Percentiles rank a stretch among this genome's conserved stretches.
These are phyloP conservation scores for Branchipolynoe longqiensis DNA, from an alignment of 2,888 invertebrate species.

Conservation along the genomic window DNA sequence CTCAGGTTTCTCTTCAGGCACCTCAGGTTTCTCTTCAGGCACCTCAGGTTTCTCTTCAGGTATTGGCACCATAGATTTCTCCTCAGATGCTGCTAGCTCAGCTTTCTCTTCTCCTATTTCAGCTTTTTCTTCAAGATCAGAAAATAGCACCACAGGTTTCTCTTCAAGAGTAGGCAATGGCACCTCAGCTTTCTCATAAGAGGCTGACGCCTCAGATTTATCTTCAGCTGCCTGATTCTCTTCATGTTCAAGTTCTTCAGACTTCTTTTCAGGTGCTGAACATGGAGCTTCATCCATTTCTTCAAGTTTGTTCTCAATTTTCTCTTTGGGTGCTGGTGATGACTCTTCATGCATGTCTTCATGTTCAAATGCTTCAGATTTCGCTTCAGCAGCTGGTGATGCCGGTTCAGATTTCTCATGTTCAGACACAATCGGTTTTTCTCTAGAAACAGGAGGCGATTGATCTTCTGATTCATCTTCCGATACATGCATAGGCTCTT, in stretches of 20 bases:
- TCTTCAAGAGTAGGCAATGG: too few species aligned
- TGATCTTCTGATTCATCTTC: not conserved
- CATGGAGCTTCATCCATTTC: not conserved
- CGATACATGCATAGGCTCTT: not conserved
- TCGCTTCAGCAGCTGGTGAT: not conserved
- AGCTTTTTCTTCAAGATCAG: too few species aligned
- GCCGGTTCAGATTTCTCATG: not conserved
- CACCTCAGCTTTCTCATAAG: too few species aligned
- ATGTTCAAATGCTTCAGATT: not conserved
- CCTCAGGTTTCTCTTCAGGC: not conserved
- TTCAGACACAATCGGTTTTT: not conserved
- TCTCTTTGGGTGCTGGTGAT: not conserved
- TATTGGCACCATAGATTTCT: too few species aligned
- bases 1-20: not conserved
- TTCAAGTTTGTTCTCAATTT: too few species aligned
- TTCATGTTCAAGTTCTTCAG: constrained; percentile 23
- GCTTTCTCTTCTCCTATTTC: too few species aligned
- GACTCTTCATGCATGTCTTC: not conserved
- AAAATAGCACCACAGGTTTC: too few species aligned
- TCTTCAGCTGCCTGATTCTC: not conserved
- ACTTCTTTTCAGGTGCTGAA: not conserved
- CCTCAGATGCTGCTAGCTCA: too few species aligned
- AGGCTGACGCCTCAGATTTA: too few species aligned
- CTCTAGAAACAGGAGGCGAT: not conserved
- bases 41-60: not conserved